phyloP scores from a whole-genome alignment of 2,888 invertebrate species.

The Lasioglossum morio region DNA sequence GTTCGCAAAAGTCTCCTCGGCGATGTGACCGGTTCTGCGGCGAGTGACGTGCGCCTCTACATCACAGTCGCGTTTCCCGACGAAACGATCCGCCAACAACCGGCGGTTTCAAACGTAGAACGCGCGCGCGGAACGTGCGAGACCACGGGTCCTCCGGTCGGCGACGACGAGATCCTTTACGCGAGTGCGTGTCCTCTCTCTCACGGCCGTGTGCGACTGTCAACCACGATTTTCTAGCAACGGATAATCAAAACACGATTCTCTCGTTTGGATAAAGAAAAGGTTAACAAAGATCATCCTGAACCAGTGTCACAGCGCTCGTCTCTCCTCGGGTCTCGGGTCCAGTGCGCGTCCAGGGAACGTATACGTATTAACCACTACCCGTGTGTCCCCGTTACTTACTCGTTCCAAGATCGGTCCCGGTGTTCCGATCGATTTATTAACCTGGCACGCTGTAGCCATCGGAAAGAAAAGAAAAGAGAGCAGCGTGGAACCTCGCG shows the following conservation, averaged over 20 bases:
- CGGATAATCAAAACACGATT: background rate
- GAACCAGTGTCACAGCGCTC: background rate
- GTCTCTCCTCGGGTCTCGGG: background rate
- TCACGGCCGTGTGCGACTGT: background rate
- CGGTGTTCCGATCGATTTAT: slow-evolving; percentile 4
- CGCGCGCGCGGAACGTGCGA: slow-evolving; percentile 8
- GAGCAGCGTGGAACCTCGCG: background rate
- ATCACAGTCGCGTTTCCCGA: slow-evolving; percentile 1
- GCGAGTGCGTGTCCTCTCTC: slow-evolving; percentile 26
- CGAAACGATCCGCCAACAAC: background rate
- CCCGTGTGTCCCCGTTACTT: background rate
- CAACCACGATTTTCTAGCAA: background rate
- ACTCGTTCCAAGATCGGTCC: background rate
- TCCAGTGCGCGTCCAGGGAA: slow-evolving; percentile 28
- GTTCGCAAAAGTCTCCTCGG: slow-evolving; percentile 31
- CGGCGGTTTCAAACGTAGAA: background rate
- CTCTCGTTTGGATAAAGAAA: background rate
- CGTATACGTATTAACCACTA: background rate
- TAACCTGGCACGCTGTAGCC: background rate
- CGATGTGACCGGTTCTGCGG: slow-evolving; percentile 61
- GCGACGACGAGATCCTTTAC: background rate
- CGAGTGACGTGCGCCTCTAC: slow-evolving; percentile 51
- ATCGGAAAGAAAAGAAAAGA: background rate
- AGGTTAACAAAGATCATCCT: background rate
- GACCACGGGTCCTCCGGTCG: background rate